Evolutionary conservation across 2,113 vertebrate genomes (phyloP).

Genomic region (Oxygymnocypris stewartii): DNA sequence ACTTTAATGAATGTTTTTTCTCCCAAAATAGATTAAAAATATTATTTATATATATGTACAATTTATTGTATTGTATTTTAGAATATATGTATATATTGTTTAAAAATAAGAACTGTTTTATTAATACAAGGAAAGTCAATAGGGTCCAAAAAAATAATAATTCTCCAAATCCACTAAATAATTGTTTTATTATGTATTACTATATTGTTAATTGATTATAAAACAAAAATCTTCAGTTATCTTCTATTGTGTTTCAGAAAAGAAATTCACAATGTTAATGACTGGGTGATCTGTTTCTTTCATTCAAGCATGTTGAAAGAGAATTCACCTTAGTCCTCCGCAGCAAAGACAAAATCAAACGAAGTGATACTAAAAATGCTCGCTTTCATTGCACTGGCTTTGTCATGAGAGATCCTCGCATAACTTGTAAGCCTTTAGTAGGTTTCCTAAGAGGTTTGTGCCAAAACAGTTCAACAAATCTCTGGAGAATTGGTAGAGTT

Average conservation of each 20-base stretch:
- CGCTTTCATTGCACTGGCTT: conserved; percentile 14
- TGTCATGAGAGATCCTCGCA: background rate
- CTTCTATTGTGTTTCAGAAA: background rate
- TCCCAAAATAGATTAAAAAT: background rate
- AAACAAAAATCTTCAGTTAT: background rate
- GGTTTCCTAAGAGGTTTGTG: conserved; percentile 8
- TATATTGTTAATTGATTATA: no score
- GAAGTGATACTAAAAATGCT: conserved; percentile 4
- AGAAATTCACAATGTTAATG: background rate
- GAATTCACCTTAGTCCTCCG: background rate
- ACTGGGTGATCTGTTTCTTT: background rate
- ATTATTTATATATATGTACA: background rate
- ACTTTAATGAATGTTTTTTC: background rate
- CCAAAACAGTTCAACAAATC: conserved; percentile 22
- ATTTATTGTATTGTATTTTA: no score
- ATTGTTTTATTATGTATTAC: no score
- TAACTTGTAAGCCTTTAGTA: conserved; percentile 10
- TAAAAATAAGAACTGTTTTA: no score
- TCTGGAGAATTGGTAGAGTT: conserved; percentile 3
- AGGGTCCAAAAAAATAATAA: no score
- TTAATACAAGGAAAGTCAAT: no score
- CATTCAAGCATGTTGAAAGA: background rate
- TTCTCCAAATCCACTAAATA: no score
- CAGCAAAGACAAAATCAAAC: background rate
- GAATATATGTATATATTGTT: no score